phyloP scores from a whole-genome alignment of 2,888 invertebrate species.

The Congeria kusceri region DNA sequence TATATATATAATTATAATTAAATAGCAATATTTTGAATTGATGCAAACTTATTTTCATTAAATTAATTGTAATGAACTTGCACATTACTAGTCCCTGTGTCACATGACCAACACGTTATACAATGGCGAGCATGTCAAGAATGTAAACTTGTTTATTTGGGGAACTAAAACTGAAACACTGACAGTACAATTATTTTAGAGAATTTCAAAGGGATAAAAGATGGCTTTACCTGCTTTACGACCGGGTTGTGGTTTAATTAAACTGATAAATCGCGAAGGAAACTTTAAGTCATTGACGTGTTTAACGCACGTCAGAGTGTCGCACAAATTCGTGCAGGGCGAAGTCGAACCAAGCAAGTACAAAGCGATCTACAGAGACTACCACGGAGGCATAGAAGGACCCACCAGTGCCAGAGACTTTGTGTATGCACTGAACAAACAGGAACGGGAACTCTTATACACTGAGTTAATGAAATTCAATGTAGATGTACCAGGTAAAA shows the following conservation, averaged over 20 bases:
- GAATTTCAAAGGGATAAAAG: not conserved
- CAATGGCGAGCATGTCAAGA: not conserved
- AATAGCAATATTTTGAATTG: not conserved
- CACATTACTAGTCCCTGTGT: not conserved
- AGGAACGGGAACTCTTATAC: constrained; percentile 74
- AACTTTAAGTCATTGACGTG: constrained; percentile 27
- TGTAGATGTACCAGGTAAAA: constrained; percentile 16
- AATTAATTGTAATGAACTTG: too few species aligned
- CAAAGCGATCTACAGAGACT: constrained; percentile 62
- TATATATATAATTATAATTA: not conserved
- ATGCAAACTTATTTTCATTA: not conserved
- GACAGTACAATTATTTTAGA: too few species aligned
- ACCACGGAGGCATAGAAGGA: constrained; percentile 66
- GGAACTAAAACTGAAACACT: too few species aligned
- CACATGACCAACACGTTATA: constrained; percentile 8
- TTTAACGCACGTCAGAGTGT: constrained; percentile 17
- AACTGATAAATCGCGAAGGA: constrained; percentile 9
- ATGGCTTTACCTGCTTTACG: not conserved
- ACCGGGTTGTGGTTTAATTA: too few species aligned
- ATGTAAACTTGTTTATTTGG: not conserved
- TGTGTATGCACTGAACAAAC: constrained; percentile 74
- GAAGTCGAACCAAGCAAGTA: constrained; percentile 55
- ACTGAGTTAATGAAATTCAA: constrained; percentile 75
- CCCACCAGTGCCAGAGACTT: constrained; percentile 74
- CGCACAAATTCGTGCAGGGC: constrained; percentile 63